A percentile compares a stretch with the other conserved stretches of the same genome.
Conservation (phyloP, 92 coral and sea anemone genomes). For the Zoanthus solanderi region DNA sequence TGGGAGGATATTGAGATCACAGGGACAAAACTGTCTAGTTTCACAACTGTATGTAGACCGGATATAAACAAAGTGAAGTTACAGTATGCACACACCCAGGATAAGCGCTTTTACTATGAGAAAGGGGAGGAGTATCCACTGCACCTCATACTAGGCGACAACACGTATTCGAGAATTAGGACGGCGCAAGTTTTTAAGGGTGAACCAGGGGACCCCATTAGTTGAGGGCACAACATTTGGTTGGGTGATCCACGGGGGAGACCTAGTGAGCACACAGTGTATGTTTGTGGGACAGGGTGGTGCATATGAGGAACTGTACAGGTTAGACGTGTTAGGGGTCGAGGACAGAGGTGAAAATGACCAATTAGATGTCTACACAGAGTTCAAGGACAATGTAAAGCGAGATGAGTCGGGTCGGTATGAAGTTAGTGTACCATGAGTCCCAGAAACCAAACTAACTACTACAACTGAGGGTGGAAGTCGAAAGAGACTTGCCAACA, state of each 20-base stretch:
- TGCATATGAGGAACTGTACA: too few species aligned
- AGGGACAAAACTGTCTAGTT: constrained; percentile 46
- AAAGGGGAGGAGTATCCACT: constrained; percentile 63
- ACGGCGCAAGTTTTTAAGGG: constrained; percentile 61
- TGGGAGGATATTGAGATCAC: constrained; percentile 57
- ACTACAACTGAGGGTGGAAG: constrained; percentile 17
- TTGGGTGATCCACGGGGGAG: constrained; percentile 57
- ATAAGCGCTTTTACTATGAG: constrained; percentile 20
- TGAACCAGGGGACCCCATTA: constrained; percentile 40
- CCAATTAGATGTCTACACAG: too few species aligned
- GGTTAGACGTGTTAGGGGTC: constrained; percentile 28
- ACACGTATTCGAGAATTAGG: constrained; percentile 59
- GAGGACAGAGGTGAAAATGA: constrained; percentile 23
- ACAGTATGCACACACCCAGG: constrained; percentile 58
- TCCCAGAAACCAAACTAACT: too few species aligned
- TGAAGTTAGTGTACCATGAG: too few species aligned
- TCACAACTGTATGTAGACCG: neutral
- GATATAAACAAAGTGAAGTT: neutral
- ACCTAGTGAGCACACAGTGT: neutral
- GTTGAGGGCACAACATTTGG: constrained; percentile 31
- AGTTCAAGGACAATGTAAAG: neutral
- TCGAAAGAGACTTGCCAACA: too few species aligned
- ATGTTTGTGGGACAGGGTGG: neutral
- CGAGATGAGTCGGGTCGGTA: constrained; percentile 41
- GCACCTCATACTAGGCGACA: constrained; percentile 62